Evolutionary conservation across 2,113 vertebrate genomes (phyloP), one percentile per base, ranked within the genome.

Genomic region (Cavia porcellus): DNA sequence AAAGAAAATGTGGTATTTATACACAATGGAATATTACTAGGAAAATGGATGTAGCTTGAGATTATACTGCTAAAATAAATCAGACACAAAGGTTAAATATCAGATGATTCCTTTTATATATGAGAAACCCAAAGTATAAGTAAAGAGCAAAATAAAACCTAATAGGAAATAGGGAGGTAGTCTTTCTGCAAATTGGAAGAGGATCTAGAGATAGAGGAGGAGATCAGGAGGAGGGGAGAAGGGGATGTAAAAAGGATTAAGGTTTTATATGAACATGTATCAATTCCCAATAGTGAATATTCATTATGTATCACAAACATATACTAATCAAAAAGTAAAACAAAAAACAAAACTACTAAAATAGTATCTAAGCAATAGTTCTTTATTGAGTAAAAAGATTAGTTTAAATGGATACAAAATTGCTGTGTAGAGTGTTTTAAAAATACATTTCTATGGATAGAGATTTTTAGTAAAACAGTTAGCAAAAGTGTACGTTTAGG

Each of bases 371-470:
- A 97, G 97, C 82, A 92, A 97, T 47, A 95, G 92, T 95, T 88
- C 95, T 98, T 98, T 98, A 98, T 98, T 98, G 85, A 85, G 95
- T 90, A 83, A 90, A 94, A 96, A 89, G 75, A 64, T 97, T 97
- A 98, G 93, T 94, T 95, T 97, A 88, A 94, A 83, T 92, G 97
- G 45, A 94, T 97, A 97, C 70, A 97, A 97, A 97, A 94, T 4
- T 85, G 66, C 47, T 62, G 75, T 97, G 96, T 94, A 94, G 97
- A 92, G 86, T 93, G 2, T 45, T 80, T 96, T 95, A 89, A 94
- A 97, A 95, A 97, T 97, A 97, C 74, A 96, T 94, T 97, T 98
- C 96, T 97, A 97, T 88, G 98, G 96, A 92, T 70, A 95, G 93
- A 96, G 83, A 97, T 89, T 68, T 57, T 86, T 79, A 94, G 87